These are phyloP conservation scores for Siniperca chuatsi DNA, from an alignment of 2,113 vertebrate species.

Conservation along the genomic window DNA sequence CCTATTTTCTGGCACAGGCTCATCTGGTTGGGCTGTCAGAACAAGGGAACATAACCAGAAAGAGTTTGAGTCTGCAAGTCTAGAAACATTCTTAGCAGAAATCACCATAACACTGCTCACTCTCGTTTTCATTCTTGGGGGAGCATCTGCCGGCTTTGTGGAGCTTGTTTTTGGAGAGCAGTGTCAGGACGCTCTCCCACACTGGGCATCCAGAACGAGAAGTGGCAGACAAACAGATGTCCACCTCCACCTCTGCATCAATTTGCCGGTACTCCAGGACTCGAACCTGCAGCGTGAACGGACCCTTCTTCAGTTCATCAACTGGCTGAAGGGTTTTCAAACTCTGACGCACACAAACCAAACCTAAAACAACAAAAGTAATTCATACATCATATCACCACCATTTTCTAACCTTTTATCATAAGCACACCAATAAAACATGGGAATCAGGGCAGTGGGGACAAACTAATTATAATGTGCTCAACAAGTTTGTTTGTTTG, in stretches of 20 bases:
- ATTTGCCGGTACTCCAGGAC: conserved; percentile 66
- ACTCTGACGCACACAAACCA: conserved; percentile 69
- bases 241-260: conserved; percentile 77
- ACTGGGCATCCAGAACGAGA: conserved; percentile 39
- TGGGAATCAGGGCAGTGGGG: background rate
- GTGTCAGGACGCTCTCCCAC: conserved; percentile 79
- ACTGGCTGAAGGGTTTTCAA: conserved; percentile 73
- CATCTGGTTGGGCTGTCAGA: conserved; percentile 35
- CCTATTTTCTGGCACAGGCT: conserved; percentile 12
- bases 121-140: background rate
- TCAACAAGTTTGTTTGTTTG: background rate
- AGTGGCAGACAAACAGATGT: conserved; percentile 69
- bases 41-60: background rate
- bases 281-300: conserved; percentile 67
- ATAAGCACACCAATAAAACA: background rate
- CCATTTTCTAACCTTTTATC: background rate
- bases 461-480: too few species aligned
- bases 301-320: conserved; percentile 82
- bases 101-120: background rate
- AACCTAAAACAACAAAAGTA: conserved; percentile 52
- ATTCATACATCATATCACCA: background rate
- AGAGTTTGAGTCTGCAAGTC: background rate
- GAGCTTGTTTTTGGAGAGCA: conserved; percentile 68
- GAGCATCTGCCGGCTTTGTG: background rate
- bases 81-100: background rate